These are phyloP conservation scores for Megamerina dolium DNA, from an alignment of 2,888 invertebrate species.

Conservation along the genomic window DNA sequence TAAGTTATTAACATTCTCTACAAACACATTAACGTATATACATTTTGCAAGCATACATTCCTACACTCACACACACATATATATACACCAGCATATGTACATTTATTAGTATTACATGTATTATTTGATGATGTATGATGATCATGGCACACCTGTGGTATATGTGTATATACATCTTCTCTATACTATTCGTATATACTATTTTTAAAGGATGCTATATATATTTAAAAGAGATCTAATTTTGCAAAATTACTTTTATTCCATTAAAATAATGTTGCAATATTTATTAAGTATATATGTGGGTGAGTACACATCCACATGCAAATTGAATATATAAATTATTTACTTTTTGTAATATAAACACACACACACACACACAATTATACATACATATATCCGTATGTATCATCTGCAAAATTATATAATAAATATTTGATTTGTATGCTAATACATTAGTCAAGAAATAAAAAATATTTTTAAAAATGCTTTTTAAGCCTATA, in stretches of 20 bases:
- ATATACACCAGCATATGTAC: neutral
- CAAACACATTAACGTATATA: neutral
- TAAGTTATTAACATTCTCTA: conserved; percentile 5
- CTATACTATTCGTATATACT: too few species aligned
- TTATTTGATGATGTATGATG: neutral
- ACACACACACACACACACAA: too few species aligned
- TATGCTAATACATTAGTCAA: too few species aligned
- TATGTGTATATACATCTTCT: too few species aligned
- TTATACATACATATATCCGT: too few species aligned
- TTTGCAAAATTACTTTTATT: conserved; percentile 7
- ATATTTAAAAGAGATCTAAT: neutral
- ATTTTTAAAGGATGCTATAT: too few species aligned
- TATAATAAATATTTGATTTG: too few species aligned
- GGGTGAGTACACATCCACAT: neutral
- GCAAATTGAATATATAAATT: too few species aligned
- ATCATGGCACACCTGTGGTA: neutral
- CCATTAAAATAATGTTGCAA: conserved; percentile 9
- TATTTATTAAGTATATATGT: neutral
- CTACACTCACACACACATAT: neutral
- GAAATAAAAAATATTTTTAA: too few species aligned
- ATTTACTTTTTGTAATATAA: too few species aligned
- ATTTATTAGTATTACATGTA: neutral
- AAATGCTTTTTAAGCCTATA: too few species aligned
- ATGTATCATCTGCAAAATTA: too few species aligned
- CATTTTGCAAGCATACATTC: neutral